Conservation (phyloP, 53 echinoderm and acorn worm genomes). For the Temnopleurus reevesii region DNA sequence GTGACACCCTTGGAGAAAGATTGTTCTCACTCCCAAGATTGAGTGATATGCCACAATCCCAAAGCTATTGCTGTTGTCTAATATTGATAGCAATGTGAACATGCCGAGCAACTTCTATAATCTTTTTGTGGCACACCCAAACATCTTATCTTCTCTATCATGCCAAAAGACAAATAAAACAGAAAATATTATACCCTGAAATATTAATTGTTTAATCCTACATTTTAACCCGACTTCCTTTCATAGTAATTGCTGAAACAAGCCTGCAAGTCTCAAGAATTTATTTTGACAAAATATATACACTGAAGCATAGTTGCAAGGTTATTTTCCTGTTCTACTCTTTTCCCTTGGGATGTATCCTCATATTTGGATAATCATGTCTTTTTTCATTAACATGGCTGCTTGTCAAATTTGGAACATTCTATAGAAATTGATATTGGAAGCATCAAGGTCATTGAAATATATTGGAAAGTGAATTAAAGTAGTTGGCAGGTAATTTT, state of each 20-base stretch:
- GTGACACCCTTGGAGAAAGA: too few relatives aligned
- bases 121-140: slow-evolving; percentile 12
- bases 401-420: not conserved
- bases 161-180: not conserved
- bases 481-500: too few relatives aligned
- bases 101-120: too few relatives aligned
- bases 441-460: not conserved
- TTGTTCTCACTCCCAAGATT: too few relatives aligned
- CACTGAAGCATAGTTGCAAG: not conserved
- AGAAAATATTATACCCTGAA: slow-evolving; percentile 3
- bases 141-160: not conserved
- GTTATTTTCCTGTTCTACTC: not conserved
- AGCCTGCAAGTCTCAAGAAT: not conserved
- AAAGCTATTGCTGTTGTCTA: too few relatives aligned
- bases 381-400: too few relatives aligned
- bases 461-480: not conserved
- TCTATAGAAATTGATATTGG: not conserved
- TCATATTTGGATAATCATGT: too few relatives aligned
- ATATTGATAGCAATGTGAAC: too few relatives aligned
- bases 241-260: not conserved
- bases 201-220: slow-evolving; percentile 23
- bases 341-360: too few relatives aligned
- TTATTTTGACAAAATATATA: not conserved
- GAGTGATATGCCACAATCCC: too few relatives aligned
- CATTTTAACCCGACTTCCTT: slow-evolving; percentile 6